Evolutionary conservation across 2,888 invertebrate species (phyloP).

Genomic region (Smittia sp.): DNA sequence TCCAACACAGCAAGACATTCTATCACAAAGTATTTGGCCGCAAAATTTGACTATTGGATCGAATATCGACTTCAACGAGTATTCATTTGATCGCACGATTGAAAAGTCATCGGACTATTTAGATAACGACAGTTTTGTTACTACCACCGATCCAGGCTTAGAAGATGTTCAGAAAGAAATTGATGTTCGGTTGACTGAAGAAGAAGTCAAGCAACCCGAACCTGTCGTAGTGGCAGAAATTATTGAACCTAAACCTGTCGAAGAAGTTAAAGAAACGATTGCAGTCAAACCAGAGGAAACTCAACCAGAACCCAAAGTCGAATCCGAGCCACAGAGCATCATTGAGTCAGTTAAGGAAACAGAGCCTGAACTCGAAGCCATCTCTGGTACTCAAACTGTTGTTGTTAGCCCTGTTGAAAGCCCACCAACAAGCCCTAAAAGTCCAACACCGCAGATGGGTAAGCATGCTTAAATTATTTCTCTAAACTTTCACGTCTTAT

Average conservation of each 20-base stretch:
- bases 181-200: background rate
- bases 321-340: constrained; percentile 26
- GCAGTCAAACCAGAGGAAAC: constrained; percentile 13
- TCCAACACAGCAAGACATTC: constrained; percentile 38
- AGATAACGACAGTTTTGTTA: constrained; percentile 14
- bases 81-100: constrained; percentile 47
- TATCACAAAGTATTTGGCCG: constrained; percentile 48
- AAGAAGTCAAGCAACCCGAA: background rate
- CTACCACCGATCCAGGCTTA: background rate
- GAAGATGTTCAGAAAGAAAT: background rate
- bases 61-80: constrained; percentile 47
- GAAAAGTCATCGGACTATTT: constrained; percentile 28
- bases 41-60: constrained; percentile 49
- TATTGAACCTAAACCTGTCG: background rate
- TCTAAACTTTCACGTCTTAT: too few species aligned
- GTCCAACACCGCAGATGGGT: too few species aligned
- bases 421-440: too few species aligned
- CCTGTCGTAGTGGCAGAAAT: background rate
- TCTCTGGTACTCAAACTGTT: too few species aligned
- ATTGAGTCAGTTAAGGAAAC: constrained; percentile 22
- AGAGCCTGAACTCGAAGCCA: constrained; percentile 21
- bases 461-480: too few species aligned
- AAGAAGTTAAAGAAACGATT: constrained; percentile 6
- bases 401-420: too few species aligned
- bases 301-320: background rate